Percentiles rank a stretch among this genome's conserved stretches.
phyloP scores from a whole-genome alignment of 2,113 vertebrate genomes.

The Tetrax tetrax region DNA sequence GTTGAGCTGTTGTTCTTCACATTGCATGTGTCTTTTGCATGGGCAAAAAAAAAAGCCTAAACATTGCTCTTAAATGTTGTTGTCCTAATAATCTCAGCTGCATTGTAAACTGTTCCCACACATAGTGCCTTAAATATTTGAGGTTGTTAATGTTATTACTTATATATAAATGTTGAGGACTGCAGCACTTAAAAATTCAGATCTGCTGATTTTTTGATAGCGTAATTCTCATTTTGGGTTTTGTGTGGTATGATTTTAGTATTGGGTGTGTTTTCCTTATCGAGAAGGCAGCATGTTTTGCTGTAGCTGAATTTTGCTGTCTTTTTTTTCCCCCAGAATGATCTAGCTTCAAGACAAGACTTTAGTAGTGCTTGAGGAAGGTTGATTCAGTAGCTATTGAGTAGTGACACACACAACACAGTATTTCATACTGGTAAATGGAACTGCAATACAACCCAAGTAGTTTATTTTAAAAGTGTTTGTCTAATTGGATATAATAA shows the following conservation, averaged over 20 bases:
- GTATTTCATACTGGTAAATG: constrained; percentile 90
- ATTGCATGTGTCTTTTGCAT: constrained; percentile 99
- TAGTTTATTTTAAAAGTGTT: constrained; percentile 86
- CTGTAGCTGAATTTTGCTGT: constrained; percentile 87
- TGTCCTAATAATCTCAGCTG: constrained; percentile 94
- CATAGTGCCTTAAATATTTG: constrained; percentile 99
- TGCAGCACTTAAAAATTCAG: constrained; percentile 98
- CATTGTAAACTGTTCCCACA: constrained; percentile 98
- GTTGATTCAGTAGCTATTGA: constrained; percentile 93
- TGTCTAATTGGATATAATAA: constrained; percentile 82
- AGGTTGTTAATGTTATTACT: constrained; percentile 99
- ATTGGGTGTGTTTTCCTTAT: constrained; percentile 81
- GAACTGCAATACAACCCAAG: constrained; percentile 95
- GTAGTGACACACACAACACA: constrained; percentile 81
- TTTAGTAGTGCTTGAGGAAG: constrained; percentile 89
- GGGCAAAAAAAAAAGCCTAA: constrained; percentile 90
- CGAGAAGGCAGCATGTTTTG: constrained; percentile 86
- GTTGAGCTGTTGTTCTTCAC: constrained; percentile 88
- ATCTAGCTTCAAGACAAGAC: constrained; percentile 89
- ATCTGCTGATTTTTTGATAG: constrained; percentile 88
- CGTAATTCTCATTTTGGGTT: constrained; percentile 85
- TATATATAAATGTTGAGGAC: constrained; percentile 96
- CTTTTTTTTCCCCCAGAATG: constrained; percentile 77
- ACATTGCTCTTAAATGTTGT: constrained; percentile 93
- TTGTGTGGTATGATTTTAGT: constrained; percentile 89